Evolutionary conservation across 1,140 invertebrate species (phyloP).

Genomic region (Sarcophaga peregrina): DNA sequence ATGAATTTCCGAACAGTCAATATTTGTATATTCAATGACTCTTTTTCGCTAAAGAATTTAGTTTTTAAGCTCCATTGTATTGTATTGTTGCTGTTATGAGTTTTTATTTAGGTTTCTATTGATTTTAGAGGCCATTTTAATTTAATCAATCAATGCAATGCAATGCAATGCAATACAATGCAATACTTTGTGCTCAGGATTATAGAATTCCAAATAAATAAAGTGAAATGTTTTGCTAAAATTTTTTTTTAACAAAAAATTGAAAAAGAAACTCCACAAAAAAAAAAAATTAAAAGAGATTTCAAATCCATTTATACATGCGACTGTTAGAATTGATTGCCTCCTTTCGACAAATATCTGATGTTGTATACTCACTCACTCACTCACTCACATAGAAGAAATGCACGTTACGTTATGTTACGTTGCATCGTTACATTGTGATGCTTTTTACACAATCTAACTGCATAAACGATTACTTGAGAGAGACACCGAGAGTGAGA

Average conservation of each 20-base stretch:
- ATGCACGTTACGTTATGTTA: too few relatives aligned
- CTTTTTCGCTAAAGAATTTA: not conserved
- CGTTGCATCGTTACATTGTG: too few relatives aligned
- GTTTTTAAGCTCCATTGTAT: not conserved
- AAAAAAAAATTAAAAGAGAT: not conserved
- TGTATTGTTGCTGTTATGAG: not conserved
- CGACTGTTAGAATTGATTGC: not conserved
- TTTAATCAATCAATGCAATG: slow-evolving; percentile 18
- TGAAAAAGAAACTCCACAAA: not conserved
- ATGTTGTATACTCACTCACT: too few relatives aligned
- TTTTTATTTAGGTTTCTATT: too few relatives aligned
- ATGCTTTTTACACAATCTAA: too few relatives aligned
- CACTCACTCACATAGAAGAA: too few relatives aligned
- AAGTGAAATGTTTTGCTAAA: not conserved
- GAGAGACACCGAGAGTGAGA: too few relatives aligned
- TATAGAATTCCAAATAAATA: slow-evolving; percentile 5
- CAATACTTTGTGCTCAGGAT: slow-evolving; percentile 1
- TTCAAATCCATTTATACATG: not conserved
- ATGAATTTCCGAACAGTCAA: not conserved
- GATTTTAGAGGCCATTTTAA: not conserved
- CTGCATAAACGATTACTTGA: too few relatives aligned
- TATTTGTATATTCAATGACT: not conserved
- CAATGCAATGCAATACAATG: not conserved
- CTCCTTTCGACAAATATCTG: not conserved
- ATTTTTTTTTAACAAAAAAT: not conserved